phyloP scores from a whole-genome alignment of 2,888 invertebrate species.

The Cepaea hortensis region DNA sequence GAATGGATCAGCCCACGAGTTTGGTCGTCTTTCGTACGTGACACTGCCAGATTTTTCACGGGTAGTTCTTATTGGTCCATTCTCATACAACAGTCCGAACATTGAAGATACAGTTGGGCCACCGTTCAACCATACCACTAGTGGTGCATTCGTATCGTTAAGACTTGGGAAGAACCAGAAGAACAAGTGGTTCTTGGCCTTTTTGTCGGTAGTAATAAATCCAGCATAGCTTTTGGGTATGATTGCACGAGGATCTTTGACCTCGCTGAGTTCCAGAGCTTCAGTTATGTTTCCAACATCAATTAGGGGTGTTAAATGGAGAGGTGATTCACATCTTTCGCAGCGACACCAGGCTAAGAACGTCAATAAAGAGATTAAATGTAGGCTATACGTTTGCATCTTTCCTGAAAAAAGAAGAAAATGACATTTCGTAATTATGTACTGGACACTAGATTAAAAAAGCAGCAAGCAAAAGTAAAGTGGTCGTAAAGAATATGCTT shows the following conservation, averaged over 20 bases:
- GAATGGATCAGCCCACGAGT: constrained; percentile 40
- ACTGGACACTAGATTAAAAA: too few relatives aligned
- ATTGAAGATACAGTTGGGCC: constrained; percentile 76
- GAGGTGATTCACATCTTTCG: background rate
- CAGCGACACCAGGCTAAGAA: background rate
- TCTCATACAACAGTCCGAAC: constrained; percentile 62
- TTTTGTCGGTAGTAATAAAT: constrained; percentile 88
- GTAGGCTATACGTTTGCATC: background rate
- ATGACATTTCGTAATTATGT: too few relatives aligned
- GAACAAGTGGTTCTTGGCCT: constrained; percentile 88
- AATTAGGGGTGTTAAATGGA: background rate
- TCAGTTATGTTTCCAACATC: background rate
- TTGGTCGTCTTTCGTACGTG: background rate
- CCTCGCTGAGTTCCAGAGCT: constrained; percentile 28
- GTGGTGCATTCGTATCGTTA: constrained; percentile 68
- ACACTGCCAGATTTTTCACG: background rate
- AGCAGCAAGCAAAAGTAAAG: too few relatives aligned
- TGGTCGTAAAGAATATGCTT: too few relatives aligned
- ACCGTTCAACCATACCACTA: constrained; percentile 77
- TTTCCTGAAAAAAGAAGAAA: background rate
- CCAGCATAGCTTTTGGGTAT: constrained; percentile 82
- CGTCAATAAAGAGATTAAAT: background rate
- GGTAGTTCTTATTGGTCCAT: constrained; percentile 23
- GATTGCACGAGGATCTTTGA: background rate
- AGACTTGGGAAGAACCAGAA: constrained; percentile 92